A percentile compares a stretch with the other conserved stretches of the same genome.
Evolutionary conservation across 37 sponge, comb jelly and placozoan genomes (phyloP).

Genomic region (Cladorhizidae sp.): DNA sequence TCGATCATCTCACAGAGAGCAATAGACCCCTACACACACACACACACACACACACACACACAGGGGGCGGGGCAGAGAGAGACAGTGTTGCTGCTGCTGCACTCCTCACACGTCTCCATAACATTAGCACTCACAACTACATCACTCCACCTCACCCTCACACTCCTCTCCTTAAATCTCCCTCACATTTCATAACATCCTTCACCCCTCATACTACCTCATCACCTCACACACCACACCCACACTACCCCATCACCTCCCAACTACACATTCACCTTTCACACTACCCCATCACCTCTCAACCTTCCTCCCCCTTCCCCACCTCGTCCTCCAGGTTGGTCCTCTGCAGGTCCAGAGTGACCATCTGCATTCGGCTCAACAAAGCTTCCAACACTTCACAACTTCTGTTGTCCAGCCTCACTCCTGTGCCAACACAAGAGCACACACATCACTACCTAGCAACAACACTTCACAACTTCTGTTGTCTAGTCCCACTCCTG

Average conservation of each 20-base stretch:
- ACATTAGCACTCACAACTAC: too few relatives aligned
- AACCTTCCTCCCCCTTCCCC: background rate
- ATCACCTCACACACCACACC: too few relatives aligned
- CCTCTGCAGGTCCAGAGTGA: constrained; percentile 73
- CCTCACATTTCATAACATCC: background rate
- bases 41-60: background rate
- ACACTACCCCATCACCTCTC: too few relatives aligned
- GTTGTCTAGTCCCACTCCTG: too few relatives aligned
- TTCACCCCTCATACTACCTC: too few relatives aligned
- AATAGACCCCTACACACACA: constrained; percentile 73
- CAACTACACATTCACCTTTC: too few relatives aligned
- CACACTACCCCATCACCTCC: too few relatives aligned
- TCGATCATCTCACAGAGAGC: constrained; percentile 95
- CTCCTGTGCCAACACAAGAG: constrained; percentile 23
- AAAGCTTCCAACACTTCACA: constrained; percentile 86
- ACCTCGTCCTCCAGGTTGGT: constrained; percentile 85
- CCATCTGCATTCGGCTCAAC: constrained; percentile 73
- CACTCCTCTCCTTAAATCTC: background rate
- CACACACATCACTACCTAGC: background rate
- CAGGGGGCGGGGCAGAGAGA: background rate
- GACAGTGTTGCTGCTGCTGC: background rate
- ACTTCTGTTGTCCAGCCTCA: constrained; percentile 67
- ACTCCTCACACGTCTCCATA: too few relatives aligned
- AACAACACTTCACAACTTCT: background rate
- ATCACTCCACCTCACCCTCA: background rate